phyloP scores from a whole-genome alignment of 2,888 invertebrate genomes.

The Tetranychus piercei region DNA sequence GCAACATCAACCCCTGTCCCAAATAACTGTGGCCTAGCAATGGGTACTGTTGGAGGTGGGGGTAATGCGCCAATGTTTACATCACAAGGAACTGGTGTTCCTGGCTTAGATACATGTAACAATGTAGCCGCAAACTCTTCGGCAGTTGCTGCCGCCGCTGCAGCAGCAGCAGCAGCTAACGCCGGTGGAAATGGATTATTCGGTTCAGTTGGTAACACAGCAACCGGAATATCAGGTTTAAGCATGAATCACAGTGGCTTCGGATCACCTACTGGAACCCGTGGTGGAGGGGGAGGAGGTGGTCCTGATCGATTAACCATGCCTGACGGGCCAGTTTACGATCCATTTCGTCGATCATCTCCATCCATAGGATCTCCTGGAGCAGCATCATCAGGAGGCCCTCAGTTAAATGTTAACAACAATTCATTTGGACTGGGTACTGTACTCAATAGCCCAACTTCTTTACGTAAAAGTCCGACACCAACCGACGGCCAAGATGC shows the following conservation, averaged over 20 bases:
- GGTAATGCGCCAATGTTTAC: slow-evolving; percentile 19
- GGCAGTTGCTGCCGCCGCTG: slow-evolving; percentile 23
- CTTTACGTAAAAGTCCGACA: slow-evolving; percentile 30
- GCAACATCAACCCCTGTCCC: slow-evolving; percentile 18
- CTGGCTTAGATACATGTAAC: slow-evolving; percentile 19
- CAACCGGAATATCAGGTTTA: slow-evolving; percentile 11
- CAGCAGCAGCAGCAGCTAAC: slow-evolving; percentile 11
- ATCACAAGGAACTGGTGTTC: slow-evolving; percentile 16
- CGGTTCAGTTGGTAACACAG: slow-evolving; percentile 30
- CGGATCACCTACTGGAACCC: slow-evolving; percentile 24
- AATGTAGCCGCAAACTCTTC: slow-evolving; percentile 22
- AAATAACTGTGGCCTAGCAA: slow-evolving; percentile 21
- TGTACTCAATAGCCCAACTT: slow-evolving; percentile 28
- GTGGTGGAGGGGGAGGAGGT: slow-evolving; percentile 14
- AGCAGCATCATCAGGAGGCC: slow-evolving; percentile 36
- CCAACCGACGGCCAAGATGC: slow-evolving; percentile 28
- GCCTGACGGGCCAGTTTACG: slow-evolving; percentile 25
- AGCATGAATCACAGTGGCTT: slow-evolving; percentile 14
- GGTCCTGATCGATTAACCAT: slow-evolving; percentile 24
- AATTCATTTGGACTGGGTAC: slow-evolving; percentile 71
- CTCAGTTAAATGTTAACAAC: slow-evolving; percentile 42
- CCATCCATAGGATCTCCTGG: slow-evolving; percentile 31
- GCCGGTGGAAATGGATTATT: slow-evolving; percentile 28
- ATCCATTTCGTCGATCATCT: slow-evolving; percentile 28
- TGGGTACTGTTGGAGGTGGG: slow-evolving; percentile 14